Evolutionary conservation across 2,797 vertebrate species (phyloP).

Genomic region (Carcharodon carcharias): DNA sequence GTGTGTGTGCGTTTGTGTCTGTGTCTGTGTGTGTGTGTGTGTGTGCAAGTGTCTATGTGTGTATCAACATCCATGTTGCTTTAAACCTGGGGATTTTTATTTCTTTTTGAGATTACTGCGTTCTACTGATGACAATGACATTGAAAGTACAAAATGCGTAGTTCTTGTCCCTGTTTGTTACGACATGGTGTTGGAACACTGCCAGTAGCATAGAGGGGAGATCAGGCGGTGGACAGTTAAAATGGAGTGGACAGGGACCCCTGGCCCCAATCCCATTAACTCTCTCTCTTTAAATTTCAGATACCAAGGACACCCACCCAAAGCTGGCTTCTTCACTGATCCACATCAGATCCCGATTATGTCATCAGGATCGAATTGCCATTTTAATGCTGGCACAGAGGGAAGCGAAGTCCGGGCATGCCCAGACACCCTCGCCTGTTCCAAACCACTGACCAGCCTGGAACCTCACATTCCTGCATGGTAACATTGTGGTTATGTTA

Average conservation of each 20-base stretch:
- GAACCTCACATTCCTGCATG: too few relatives aligned
- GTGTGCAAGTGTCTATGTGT: background rate
- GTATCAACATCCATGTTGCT: too few relatives aligned
- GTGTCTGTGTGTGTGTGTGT: too few relatives aligned
- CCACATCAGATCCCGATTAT: background rate
- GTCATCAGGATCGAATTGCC: background rate
- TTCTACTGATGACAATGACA: background rate
- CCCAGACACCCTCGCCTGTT: background rate
- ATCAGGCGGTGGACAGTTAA: background rate
- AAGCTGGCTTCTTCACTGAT: background rate
- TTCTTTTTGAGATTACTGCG: background rate
- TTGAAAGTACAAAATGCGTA: background rate
- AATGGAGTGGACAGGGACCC: background rate
- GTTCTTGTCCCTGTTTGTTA: background rate
- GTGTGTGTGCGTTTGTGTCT: too few relatives aligned
- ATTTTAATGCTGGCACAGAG: background rate
- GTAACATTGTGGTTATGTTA: too few relatives aligned
- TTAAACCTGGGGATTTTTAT: too few relatives aligned
- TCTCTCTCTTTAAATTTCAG: background rate
- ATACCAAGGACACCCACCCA: background rate
- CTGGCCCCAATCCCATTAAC: background rate
- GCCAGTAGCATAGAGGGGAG: background rate
- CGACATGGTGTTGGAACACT: background rate
- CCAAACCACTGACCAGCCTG: background rate
- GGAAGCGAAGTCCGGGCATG: background rate